Base-by-base conservation (phyloP, 2,797 vertebrate species). In the Enteromius argenteus region DNA sequence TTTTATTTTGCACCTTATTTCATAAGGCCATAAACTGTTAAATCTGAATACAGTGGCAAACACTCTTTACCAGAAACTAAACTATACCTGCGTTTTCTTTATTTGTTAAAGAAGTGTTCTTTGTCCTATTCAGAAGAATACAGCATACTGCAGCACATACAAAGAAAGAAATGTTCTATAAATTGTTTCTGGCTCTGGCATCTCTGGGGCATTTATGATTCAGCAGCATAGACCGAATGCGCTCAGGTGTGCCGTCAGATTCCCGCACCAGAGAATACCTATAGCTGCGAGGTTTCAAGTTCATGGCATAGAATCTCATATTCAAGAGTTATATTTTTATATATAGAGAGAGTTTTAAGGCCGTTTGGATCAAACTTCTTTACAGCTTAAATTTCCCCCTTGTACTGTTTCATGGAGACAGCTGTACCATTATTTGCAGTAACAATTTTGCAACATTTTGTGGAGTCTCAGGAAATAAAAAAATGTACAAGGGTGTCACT, bases 131-230 rank as follows among this genome's bases (percentile, higher is more conserved):
- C 23, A 5, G 17, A 44, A 5, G 30, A 78, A 44, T 78, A 46
- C 2, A 78, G 53, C n/a, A 30, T 21, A 19, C 75, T 44, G 75
- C 58, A 32, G 58, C 39, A 62, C n/a, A 62, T 78, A 30, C n/a
- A 44, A 39, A 8, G 23, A 46, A 78, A 64, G 23, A 27, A 30
- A 30, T 39, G 37, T 42, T 44, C 37, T 62, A 78, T 78, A 78
- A 64, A 78, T 78, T 32, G 23, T 27, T 44, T 64, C n/a, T 44
- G 44, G 17, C 44, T 73, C 44, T 21, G 69, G 35, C n/a, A 42
- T 60, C 53, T 78, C 56, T 62, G 15, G 23, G 39, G n/a, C 37
- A 42, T 78, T 64, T 62, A 78, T 78, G 76, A 78, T 62, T 78
- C 58, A 78, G 39, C 17, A 44, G 39, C 37, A 62, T 44, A 39